Evolutionary conservation across 2,113 vertebrate species (phyloP).

Genomic region (Scolopax mira): DNA sequence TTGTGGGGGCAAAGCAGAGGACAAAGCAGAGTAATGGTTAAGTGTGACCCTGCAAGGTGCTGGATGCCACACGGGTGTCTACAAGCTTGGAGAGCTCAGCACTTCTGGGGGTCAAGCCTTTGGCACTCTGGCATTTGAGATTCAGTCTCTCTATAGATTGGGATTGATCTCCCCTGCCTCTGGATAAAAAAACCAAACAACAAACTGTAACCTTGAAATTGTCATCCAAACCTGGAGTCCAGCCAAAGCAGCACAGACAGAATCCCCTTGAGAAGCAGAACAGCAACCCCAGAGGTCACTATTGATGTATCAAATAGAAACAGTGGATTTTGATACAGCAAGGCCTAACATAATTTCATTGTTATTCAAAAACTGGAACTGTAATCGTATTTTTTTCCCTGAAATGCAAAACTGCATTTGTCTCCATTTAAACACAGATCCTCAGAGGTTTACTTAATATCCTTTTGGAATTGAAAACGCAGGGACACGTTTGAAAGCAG

Average conservation of each 20-base stretch:
- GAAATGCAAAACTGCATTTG: background rate
- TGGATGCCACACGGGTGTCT: background rate
- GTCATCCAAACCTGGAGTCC: conserved; percentile 28
- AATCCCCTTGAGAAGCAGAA: conserved; percentile 51
- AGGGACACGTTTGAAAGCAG: background rate
- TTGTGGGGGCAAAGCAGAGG: background rate
- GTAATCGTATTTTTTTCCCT: background rate
- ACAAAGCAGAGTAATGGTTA: background rate
- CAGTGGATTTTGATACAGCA: background rate
- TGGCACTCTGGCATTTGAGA: conserved; percentile 1
- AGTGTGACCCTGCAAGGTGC: background rate
- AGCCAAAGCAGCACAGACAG: conserved; percentile 4
- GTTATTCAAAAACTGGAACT: background rate
- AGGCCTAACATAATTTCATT: background rate
- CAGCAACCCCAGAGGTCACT: conserved; percentile 38
- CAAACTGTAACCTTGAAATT: conserved; percentile 51
- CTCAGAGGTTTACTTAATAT: background rate
- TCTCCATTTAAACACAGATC: background rate
- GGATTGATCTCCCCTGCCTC: conserved; percentile 43
- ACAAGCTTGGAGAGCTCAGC: background rate
- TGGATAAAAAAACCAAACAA: background rate
- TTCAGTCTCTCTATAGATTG: conserved; percentile 36
- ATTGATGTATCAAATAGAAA: background rate
- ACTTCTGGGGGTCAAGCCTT: conserved; percentile 15
- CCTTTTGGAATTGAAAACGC: background rate